Conservation (phyloP, 1,140 invertebrate genomes). For the Andrena cerasifolii region DNA sequence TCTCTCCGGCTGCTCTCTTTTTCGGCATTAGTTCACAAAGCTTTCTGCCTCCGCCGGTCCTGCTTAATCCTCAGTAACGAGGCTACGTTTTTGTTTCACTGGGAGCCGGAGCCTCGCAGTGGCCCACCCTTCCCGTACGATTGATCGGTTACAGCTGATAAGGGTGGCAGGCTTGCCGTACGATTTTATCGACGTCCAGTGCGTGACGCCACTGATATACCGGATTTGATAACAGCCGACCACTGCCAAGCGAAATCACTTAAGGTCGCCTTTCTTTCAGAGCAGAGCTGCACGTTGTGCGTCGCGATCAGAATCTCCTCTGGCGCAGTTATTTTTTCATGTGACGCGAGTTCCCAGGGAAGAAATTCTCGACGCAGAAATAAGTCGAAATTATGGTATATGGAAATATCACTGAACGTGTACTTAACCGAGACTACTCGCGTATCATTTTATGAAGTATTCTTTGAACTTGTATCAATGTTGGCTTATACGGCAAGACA, state of each 20-base stretch:
- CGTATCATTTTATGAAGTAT: too few relatives aligned
- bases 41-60: slow-evolving; percentile 39
- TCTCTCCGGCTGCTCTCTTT: background rate
- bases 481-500: too few relatives aligned
- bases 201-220: slow-evolving; percentile 55
- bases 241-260: slow-evolving; percentile 49
- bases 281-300: too few relatives aligned
- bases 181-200: slow-evolving; percentile 57
- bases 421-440: too few relatives aligned
- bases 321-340: background rate
- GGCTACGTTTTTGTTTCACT: slow-evolving; percentile 62
- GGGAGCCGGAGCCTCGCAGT: slow-evolving; percentile 18
- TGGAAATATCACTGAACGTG: too few relatives aligned
- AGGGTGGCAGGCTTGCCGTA: slow-evolving; percentile 34
- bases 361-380: background rate
- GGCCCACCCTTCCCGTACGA: slow-evolving; percentile 49
- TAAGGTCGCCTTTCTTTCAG: slow-evolving; percentile 42
- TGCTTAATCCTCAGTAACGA: slow-evolving; percentile 64
- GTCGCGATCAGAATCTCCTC: background rate
- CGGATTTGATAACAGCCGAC: slow-evolving; percentile 43
- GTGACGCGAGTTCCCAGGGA: too few relatives aligned
- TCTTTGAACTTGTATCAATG: too few relatives aligned
- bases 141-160: slow-evolving; percentile 59
- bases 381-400: too few relatives aligned
- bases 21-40: slow-evolving; percentile 32